Percentiles rank a stretch among this genome's conserved stretches.
Evolutionary conservation across 2,797 vertebrate species (phyloP).

Genomic region (Danionella dracula): DNA sequence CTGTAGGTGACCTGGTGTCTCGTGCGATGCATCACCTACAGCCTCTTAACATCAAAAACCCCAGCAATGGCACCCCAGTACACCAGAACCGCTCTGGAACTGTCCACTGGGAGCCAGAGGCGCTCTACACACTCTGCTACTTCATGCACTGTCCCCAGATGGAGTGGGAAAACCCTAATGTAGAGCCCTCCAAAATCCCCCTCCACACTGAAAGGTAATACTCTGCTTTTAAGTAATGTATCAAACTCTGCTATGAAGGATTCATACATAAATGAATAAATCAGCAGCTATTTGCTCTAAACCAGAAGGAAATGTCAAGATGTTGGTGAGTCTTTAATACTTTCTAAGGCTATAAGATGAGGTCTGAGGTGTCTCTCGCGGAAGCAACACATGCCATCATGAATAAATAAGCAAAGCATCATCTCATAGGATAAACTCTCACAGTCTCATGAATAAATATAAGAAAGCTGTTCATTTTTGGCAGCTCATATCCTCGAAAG

Average conservation of each 20-base stretch:
- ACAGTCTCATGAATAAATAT: too few relatives aligned
- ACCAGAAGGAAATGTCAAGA: too few relatives aligned
- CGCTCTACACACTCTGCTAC: constrained; percentile 95
- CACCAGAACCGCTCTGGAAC: constrained; percentile 79
- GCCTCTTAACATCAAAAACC: constrained; percentile 86
- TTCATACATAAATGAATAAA: not conserved
- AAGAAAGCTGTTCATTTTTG: too few relatives aligned
- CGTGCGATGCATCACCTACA: constrained; percentile 96
- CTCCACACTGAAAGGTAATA: constrained; percentile 92
- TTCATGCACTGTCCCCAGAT: constrained; percentile 99
- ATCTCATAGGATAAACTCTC: too few relatives aligned
- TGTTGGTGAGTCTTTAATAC: too few relatives aligned
- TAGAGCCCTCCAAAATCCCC: constrained; percentile 91
- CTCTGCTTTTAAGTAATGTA: not conserved
- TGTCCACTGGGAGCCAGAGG: constrained; percentile 94
- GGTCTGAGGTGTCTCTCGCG: too few relatives aligned
- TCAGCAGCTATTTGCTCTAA: too few relatives aligned
- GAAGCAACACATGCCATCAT: too few relatives aligned
- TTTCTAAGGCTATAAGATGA: too few relatives aligned
- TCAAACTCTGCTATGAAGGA: not conserved
- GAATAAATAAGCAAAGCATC: too few relatives aligned
- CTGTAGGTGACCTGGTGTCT: constrained; percentile 84
- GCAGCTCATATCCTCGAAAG: too few relatives aligned
- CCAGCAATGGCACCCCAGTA: constrained; percentile 83
- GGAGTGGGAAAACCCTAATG: constrained; percentile 97